These are phyloP conservation scores for Drosophila fuyamai DNA, from an alignment of 1,140 invertebrate genomes.

Conservation along the genomic window DNA sequence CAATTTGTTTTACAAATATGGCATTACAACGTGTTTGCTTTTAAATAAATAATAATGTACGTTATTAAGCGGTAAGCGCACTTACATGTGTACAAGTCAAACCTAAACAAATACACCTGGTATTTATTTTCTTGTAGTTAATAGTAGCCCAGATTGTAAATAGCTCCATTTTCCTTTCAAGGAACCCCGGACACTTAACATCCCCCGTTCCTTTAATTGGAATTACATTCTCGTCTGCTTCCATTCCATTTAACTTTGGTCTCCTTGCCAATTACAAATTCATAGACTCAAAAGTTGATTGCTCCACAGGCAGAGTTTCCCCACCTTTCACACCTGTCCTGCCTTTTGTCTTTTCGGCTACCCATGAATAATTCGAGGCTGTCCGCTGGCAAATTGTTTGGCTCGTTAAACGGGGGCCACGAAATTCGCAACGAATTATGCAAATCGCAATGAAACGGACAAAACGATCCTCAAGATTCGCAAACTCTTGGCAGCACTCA, in stretches of 20 bases:
- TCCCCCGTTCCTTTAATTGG: background rate
- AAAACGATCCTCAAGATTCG: slow-evolving; percentile 10
- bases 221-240: slow-evolving; percentile 28
- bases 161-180: background rate
- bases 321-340: slow-evolving; percentile 24
- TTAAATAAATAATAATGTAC: too few species aligned
- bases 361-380: slow-evolving; percentile 47
- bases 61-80: background rate
- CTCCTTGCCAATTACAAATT: slow-evolving; percentile 44
- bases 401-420: slow-evolving; percentile 56
- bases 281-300: slow-evolving; percentile 55
- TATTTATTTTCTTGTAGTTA: background rate
- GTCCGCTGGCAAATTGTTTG: slow-evolving; percentile 58
- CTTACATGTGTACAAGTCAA: too few species aligned
- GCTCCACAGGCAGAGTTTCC: slow-evolving; percentile 16
- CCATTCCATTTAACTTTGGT: slow-evolving; percentile 30
- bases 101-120: too few species aligned
- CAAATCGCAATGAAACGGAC: slow-evolving; percentile 32
- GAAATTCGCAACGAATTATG: slow-evolving; percentile 48
- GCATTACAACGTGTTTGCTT: too few species aligned
- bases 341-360: background rate
- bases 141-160: background rate
- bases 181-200: background rate
- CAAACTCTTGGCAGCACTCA: slow-evolving; percentile 2
- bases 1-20: too few species aligned